Conservation (phyloP, 2,888 invertebrate species). For the Steinernema scapterisci region DNA sequence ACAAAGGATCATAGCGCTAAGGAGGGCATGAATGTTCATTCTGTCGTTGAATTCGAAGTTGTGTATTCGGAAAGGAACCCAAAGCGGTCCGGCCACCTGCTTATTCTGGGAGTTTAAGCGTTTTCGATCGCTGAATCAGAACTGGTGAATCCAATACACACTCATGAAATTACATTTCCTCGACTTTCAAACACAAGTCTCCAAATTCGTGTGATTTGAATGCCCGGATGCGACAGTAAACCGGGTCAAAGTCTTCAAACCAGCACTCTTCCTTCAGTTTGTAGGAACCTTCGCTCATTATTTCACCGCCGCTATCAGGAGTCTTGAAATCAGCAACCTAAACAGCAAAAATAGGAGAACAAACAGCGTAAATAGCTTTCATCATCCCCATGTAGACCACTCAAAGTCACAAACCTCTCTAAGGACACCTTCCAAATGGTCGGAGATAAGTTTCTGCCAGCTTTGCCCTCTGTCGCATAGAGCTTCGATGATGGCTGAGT, state of each 20-base stretch:
- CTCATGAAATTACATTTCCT: slow-evolving; percentile 30
- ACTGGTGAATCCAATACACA: not conserved
- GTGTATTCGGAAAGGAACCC: slow-evolving; percentile 45
- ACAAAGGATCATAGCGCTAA: not conserved
- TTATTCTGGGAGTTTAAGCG: not conserved
- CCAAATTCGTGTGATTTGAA: slow-evolving; percentile 42
- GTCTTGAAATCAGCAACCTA: slow-evolving; percentile 42
- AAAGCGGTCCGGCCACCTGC: slow-evolving; percentile 33
- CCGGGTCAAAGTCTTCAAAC: slow-evolving; percentile 49
- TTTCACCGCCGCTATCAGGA: slow-evolving; percentile 41
- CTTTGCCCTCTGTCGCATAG: slow-evolving; percentile 52
- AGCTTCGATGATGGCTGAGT: slow-evolving; percentile 47
- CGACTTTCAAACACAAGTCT: slow-evolving; percentile 35
- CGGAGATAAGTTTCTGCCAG: slow-evolving; percentile 41
- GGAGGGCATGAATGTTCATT: slow-evolving; percentile 33
- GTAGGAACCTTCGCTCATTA: slow-evolving; percentile 37
- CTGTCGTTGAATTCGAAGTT: slow-evolving; percentile 35
- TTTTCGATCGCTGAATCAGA: slow-evolving; percentile 37
- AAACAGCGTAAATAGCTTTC: too few species aligned
- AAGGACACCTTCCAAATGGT: slow-evolving; percentile 46
- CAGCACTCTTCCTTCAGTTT: slow-evolving; percentile 48
- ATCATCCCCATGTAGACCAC: not conserved
- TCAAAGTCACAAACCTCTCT: slow-evolving; percentile 42
- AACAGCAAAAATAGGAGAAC: too few species aligned
- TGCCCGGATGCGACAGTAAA: slow-evolving; percentile 51